Conservation (phyloP, 2,797 vertebrate species). For the Vultur gryphus region DNA sequence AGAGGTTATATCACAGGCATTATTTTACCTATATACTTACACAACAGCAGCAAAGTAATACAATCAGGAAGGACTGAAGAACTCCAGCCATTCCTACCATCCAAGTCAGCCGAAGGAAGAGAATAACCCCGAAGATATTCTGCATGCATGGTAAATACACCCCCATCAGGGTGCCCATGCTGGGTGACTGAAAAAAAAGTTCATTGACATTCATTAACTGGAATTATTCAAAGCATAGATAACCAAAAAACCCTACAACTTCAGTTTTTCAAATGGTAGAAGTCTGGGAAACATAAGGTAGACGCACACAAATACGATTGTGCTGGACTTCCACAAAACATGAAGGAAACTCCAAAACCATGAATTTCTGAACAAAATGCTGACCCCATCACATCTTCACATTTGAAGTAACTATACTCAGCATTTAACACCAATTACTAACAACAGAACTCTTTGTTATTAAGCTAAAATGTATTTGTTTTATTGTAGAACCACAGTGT, state of each 20-base stretch:
- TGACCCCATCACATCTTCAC: not conserved
- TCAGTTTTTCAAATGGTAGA: not conserved
- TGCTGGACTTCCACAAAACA: not conserved
- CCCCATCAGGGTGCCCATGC: conserved; percentile 99
- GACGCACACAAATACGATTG: not conserved
- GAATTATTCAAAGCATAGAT: not conserved
- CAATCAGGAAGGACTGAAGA: conserved; percentile 93
- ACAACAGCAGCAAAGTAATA: conserved; percentile 97
- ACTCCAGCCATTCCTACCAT: conserved; percentile 96
- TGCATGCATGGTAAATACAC: conserved; percentile 98
- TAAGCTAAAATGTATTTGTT: not conserved
- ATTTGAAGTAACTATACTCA: not conserved
- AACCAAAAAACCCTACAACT: not conserved
- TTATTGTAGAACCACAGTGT: not conserved
- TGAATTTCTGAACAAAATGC: not conserved
- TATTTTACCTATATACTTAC: conserved; percentile 77
- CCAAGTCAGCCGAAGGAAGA: conserved; percentile 96
- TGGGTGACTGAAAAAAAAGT: conserved; percentile 82
- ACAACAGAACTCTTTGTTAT: not conserved
- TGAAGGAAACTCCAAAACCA: not conserved
- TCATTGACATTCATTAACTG: not conserved
- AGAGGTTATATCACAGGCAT: not conserved
- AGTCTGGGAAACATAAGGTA: not conserved
- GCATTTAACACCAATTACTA: not conserved
- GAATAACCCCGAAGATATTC: conserved; percentile 98